A percentile compares a stretch with the other conserved stretches of the same genome.
Conservation (phyloP, 2,113 vertebrate species). For the Callithrix jacchus region DNA sequence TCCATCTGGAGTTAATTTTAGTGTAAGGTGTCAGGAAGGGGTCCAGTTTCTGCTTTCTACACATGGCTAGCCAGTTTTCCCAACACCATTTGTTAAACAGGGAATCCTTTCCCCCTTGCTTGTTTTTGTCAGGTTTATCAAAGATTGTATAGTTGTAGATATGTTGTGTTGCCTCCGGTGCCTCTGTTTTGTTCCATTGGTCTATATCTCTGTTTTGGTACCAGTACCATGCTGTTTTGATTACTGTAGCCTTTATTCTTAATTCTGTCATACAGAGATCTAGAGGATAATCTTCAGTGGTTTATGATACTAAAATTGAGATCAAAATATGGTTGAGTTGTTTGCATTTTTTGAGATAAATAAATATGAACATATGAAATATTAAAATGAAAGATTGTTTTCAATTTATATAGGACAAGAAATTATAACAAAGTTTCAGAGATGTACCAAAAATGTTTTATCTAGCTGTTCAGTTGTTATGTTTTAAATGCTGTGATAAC, state of each 20-base stretch:
- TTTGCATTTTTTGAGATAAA: background rate
- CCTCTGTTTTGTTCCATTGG: no score
- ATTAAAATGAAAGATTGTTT: slow-evolving; percentile 12
- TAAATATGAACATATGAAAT: background rate
- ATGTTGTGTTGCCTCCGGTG: no score
- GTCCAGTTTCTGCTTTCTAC: no score
- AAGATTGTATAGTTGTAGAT: no score
- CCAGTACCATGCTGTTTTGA: no score
- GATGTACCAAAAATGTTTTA: background rate
- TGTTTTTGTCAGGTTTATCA: no score
- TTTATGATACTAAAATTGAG: background rate
- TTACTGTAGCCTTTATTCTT: background rate
- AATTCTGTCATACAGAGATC: background rate
- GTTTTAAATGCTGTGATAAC: background rate
- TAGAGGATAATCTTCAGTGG: background rate
- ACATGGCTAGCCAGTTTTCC: no score
- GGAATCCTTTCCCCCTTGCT: no score
- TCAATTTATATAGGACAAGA: background rate
- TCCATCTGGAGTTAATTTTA: no score
- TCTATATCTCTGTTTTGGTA: no score
- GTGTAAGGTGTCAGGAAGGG: no score
- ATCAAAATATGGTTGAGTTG: background rate
- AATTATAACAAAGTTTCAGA: background rate
- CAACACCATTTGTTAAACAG: no score
- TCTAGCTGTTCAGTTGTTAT: background rate